Evolutionary conservation across 2,888 invertebrate genomes (phyloP), one percentile per base, ranked within the genome.

Genomic region (Rhagium mordax): DNA sequence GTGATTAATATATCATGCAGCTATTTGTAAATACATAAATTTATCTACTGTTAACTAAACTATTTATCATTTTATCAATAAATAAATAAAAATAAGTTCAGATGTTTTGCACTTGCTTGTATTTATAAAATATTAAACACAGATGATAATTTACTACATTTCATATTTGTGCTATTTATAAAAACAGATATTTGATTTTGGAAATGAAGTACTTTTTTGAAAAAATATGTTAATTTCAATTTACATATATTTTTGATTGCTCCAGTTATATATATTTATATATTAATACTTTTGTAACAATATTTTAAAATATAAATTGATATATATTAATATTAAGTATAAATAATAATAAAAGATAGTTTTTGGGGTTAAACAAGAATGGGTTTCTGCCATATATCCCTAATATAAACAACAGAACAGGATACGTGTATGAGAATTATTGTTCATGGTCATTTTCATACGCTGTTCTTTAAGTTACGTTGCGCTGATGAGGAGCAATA

Each of bases 21-120:
- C 49, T 67, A 67, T 47, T 24, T 67, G 55, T 67, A 57, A 47
- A 67, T 57, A 61, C 29, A 21, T 59, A 33, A 4, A 67, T 18
- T 21, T 33, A 47, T 67, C 57, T 47, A 61, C 15, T 20, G 59
- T 33, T 59, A 59, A 57, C 53, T 53, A 33, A 29, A n/a, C 16
- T 33, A 18, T 18, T 16, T 41, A 64, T 27, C 51, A n/a, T 53
- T 65, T n/a, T 51, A 18, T 65, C 55, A 57, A 33, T 65, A 53
- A 67, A 57, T 57, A 67, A 67, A 67, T 57, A 66, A 20, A 49
- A 33, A 59, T 59, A 15, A 20, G n/a, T 21, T 24, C 13, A 6
- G 27, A 27, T 13, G 15, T 55, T 13, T 24, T 15, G n/a, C 24
- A 41, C n/a, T 24, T 55, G 55, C 24, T 55, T 4, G 20, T 51